Percentiles rank a stretch among this genome's conserved stretches.
These are phyloP conservation scores for Sebastolobus alascanus DNA, from an alignment of 2,797 vertebrate species.

Conservation along the genomic window DNA sequence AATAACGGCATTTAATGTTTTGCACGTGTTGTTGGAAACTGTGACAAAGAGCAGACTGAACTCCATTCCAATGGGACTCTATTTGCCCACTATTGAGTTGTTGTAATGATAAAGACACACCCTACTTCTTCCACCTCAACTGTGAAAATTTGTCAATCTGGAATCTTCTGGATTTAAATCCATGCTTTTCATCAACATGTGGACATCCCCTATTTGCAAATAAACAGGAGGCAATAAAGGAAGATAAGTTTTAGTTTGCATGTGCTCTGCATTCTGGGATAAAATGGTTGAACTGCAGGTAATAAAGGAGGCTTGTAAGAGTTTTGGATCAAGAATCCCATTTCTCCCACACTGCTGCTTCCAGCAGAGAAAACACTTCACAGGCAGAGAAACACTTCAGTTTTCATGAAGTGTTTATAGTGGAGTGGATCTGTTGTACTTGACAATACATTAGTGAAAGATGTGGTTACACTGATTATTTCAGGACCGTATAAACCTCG, in stretches of 20 bases:
- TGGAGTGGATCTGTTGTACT: slow-evolving; percentile 28
- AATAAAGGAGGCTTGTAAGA: slow-evolving; percentile 2
- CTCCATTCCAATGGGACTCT: background rate
- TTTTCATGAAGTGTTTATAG: slow-evolving; percentile 23
- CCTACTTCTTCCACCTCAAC: background rate
- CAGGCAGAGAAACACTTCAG: slow-evolving; percentile 34
- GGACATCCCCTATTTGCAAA: slow-evolving; percentile 8
- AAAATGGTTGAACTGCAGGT: slow-evolving; percentile 11
- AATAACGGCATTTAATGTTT: background rate
- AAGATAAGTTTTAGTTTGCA: background rate
- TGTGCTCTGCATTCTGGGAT: background rate
- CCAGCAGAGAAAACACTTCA: slow-evolving; percentile 28
- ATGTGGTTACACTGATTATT: slow-evolving; percentile 12
- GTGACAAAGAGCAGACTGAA: background rate
- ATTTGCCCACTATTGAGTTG: background rate
- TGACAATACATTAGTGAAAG: slow-evolving; percentile 19
- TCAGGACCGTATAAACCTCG: background rate
- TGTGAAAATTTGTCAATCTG: background rate
- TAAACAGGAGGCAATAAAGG: background rate
- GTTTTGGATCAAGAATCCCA: slow-evolving; percentile 22
- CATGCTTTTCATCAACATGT: slow-evolving; percentile 10
- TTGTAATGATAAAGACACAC: background rate
- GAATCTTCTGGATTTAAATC: slow-evolving; percentile 8
- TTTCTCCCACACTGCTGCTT: slow-evolving; percentile 5
- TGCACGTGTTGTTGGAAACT: background rate